phyloP scores from a whole-genome alignment of 2,113 vertebrate genomes.

The Hemiprocne comata region DNA sequence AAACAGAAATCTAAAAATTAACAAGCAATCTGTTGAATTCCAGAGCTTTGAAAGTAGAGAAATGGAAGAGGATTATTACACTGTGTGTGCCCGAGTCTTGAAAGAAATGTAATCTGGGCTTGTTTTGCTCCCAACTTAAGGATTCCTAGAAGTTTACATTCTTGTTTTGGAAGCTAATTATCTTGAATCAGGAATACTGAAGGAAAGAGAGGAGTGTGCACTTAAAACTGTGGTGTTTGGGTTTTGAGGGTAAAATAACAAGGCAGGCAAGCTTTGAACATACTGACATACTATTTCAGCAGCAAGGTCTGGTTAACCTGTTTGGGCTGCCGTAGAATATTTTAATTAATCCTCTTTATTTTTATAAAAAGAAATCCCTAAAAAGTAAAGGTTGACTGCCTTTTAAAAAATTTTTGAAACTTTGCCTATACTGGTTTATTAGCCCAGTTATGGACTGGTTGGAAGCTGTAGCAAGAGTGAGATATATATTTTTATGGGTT shows the following conservation, averaged over 20 bases:
- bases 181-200: constrained; percentile 40
- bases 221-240: neutral
- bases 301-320: constrained; percentile 7
- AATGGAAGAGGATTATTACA: neutral
- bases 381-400: neutral
- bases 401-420: neutral
- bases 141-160: constrained; percentile 40
- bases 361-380: constrained; percentile 41
- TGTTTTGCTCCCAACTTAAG: neutral
- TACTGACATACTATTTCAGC: neutral
- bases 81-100: neutral
- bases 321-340: neutral
- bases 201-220: neutral
- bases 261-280: neutral
- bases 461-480: constrained; percentile 5
- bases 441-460: constrained; percentile 9
- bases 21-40: neutral
- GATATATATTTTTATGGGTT: constrained; percentile 61
- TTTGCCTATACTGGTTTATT: neutral
- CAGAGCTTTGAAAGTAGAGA: constrained; percentile 24
- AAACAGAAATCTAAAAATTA: neutral
- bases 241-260: neutral
- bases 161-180: constrained; percentile 51
- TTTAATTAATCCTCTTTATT: constrained; percentile 32
- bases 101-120: neutral